Evolutionary conservation across 2,888 invertebrate species (phyloP).

Genomic region (Schizaphis graminum): DNA sequence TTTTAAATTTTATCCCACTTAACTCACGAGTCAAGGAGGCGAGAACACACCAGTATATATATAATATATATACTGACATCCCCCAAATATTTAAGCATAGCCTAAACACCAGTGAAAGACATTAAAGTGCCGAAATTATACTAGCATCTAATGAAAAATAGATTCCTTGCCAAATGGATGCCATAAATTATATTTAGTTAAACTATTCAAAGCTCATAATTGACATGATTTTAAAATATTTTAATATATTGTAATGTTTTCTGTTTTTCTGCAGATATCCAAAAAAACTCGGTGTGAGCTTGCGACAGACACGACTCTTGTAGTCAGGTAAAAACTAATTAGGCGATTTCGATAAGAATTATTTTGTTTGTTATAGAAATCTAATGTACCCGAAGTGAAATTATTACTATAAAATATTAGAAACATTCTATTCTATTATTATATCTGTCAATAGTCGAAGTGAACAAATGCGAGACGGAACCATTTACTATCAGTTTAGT

Average conservation of each 20-base stretch:
- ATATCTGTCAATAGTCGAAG: not conserved
- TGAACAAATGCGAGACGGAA: not conserved
- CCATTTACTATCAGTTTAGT: slow-evolving; percentile 3
- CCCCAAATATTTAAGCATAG: not conserved
- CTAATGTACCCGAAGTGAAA: not conserved
- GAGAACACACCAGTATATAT: not conserved
- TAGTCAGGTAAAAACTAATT: not conserved
- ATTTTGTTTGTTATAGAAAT: not conserved
- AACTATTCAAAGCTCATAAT: not conserved
- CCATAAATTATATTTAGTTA: not conserved
- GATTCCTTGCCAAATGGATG: not conserved
- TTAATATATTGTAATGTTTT: not conserved
- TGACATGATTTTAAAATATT: not conserved
- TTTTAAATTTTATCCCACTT: too few species aligned
- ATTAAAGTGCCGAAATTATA: not conserved
- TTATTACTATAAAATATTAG: not conserved
- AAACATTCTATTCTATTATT: slow-evolving; percentile 2
- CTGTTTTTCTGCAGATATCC: not conserved
- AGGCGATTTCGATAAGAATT: not conserved
- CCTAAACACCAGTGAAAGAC: not conserved
- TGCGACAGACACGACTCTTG: not conserved
- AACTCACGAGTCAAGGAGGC: too few species aligned
- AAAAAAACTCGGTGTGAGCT: not conserved
- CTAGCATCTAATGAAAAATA: not conserved
- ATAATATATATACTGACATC: not conserved